Base-by-base conservation (phyloP, 2,888 invertebrate genomes). In the Slavum lentiscoides region DNA sequence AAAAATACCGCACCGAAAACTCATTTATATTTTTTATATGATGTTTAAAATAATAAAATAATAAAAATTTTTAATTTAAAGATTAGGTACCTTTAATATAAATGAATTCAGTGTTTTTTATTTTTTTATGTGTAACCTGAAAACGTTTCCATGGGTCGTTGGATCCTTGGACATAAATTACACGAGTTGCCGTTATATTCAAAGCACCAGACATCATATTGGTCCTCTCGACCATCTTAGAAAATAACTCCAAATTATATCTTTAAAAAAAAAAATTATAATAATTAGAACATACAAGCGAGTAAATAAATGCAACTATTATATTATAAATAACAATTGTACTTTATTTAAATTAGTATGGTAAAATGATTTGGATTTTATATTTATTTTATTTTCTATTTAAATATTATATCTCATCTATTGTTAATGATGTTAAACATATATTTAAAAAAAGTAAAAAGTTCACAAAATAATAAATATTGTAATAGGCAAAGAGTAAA, bases 101-200 rank as follows among this genome's bases (percentile, higher is more conserved):
- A 84, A 94, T 92, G 17, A 92, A 92, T n/a, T 93, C 92, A 2
- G 91, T 89, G 69, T 87, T 85, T 68, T 88, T 86, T 82, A 90
- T 88, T 6, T 86, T 84, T 0, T 92, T 90, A 61, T 88, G 85
- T 0, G 89, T 91, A 72, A 94, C 89, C 13, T 94, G 94, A 39
- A 94, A 87, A 0, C 92, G 92, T 87, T 94, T 94, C 94, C 94
- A 94, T 0, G 94, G 94, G 88, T 97, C 96, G 73, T 95, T 91
- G 1, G 93, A 92, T 39, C 96, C 96, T 85, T 96, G 96, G 8
- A 95, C 93, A 85, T 92, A 96, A 0, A 95, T 91, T 11, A 95
- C 92, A 84, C 93, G 91, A 17, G 89, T 89, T 0, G 91, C 91
- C 17, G 90, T 86, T 55, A 95, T 90, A 82, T 91, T 88, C 7